Evolutionary conservation across 2,888 invertebrate species (phyloP).

Genomic region (Ellobium chinense): DNA sequence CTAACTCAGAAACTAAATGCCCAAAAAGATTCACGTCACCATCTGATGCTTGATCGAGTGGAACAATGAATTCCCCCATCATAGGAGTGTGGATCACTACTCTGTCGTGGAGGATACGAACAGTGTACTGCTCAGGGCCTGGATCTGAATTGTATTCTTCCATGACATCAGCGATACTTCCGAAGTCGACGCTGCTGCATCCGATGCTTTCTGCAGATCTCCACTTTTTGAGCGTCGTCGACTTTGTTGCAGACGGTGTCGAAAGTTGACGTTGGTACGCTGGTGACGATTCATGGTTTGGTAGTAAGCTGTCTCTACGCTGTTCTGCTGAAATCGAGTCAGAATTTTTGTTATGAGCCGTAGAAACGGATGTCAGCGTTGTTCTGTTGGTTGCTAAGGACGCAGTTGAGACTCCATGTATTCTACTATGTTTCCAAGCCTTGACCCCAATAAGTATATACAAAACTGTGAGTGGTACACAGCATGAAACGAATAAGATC

Average conservation of each 20-base stretch:
- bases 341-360: not conserved
- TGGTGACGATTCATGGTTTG: no score
- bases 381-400: not conserved
- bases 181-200: not conserved
- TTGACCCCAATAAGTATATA: conserved; percentile 25
- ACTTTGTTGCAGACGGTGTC: no score
- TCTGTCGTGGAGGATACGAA: conserved; percentile 1
- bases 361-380: not conserved
- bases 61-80: conserved; percentile 24
- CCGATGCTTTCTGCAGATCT: not conserved
- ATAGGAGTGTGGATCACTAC: conserved; percentile 16
- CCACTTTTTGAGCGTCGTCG: not conserved
- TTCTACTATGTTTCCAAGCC: conserved; percentile 34
- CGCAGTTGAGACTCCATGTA: not conserved
- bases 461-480: conserved; percentile 1
- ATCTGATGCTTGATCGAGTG: not conserved
- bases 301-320: no score
- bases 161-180: not conserved
- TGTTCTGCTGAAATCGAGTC: not conserved
- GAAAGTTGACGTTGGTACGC: no score
- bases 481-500: not conserved
- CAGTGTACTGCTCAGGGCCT: not conserved
- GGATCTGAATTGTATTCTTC: not conserved
- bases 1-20: not conserved
- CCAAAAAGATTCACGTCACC: not conserved